Conservation (phyloP, 2,888 invertebrate genomes). For the Lasius fuliginosus region DNA sequence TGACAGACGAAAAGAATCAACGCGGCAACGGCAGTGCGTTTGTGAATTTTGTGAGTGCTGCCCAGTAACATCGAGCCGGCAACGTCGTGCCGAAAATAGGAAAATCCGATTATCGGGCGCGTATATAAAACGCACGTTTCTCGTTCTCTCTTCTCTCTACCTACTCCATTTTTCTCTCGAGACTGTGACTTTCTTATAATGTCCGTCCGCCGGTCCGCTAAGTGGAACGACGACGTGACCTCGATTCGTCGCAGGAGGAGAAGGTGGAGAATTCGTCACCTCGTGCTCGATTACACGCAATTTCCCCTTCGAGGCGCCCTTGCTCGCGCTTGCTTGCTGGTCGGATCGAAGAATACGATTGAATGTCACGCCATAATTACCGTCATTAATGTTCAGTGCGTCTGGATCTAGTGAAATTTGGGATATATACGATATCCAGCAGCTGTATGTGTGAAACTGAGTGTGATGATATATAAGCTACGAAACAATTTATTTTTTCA, state of each 20-base stretch:
- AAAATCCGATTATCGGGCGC: conserved; percentile 58
- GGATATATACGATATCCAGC: neutral
- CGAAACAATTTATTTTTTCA: too few species aligned
- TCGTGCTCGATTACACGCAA: conserved; percentile 50
- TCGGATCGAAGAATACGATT: conserved; percentile 33
- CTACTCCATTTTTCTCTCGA: neutral
- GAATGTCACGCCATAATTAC: conserved; percentile 12
- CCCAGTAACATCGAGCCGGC: conserved; percentile 40
- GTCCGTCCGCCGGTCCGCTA: neutral
- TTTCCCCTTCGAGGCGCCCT: conserved; percentile 33
- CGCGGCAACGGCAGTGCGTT: conserved; percentile 37
- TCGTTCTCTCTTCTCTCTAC: conserved; percentile 15
- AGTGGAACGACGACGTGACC: conserved; percentile 46
- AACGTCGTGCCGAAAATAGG: conserved; percentile 68
- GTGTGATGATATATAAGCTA: neutral
- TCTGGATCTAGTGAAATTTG: neutral
- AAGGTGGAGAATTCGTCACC: conserved; percentile 45
- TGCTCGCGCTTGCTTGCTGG: conserved; percentile 4
- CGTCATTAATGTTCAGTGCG: neutral
- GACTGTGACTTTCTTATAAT: conserved; percentile 21
- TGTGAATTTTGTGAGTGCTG: conserved; percentile 22
- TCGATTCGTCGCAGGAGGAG: conserved; percentile 27
- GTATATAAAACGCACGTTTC: conserved; percentile 24
- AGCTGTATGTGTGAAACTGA: neutral
- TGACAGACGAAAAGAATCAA: conserved; percentile 43